phyloP scores from a whole-genome alignment of 1,140 invertebrate genomes.

The Leguminivora glycinivorella region DNA sequence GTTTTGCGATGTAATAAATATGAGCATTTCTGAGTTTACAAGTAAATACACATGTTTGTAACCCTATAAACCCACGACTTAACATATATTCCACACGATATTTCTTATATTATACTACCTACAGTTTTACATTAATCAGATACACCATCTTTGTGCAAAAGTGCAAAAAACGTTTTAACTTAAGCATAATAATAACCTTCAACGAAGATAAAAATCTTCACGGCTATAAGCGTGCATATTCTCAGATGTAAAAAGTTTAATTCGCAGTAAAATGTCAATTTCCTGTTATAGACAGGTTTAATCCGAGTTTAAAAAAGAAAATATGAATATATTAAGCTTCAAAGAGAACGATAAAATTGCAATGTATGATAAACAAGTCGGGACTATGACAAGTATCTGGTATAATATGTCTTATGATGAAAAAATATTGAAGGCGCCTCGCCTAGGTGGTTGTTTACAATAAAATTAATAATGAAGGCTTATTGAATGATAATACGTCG shows the following conservation, averaged over 20 bases:
- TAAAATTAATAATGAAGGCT: too few relatives aligned
- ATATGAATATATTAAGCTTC: slow-evolving; percentile 4
- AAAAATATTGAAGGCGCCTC: too few relatives aligned
- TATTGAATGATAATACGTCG: too few relatives aligned
- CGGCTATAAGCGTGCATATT: neutral
- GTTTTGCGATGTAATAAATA: too few relatives aligned
- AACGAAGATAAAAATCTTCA: neutral
- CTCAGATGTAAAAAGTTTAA: slow-evolving; percentile 10
- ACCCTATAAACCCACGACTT: neutral
- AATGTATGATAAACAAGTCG: neutral
- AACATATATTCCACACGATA: neutral
- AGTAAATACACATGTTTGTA: too few relatives aligned
- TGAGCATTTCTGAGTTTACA: too few relatives aligned
- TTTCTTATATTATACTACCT: too few relatives aligned
- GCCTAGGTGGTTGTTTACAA: too few relatives aligned
- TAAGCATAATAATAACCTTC: neutral
- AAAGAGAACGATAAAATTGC: neutral
- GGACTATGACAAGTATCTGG: neutral
- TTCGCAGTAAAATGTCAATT: slow-evolving; percentile 2
- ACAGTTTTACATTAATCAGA: neutral
- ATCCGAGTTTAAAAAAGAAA: neutral
- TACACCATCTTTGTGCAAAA: neutral
- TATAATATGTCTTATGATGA: neutral
- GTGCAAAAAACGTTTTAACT: neutral
- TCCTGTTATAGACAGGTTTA: slow-evolving; percentile 7